Evolutionary conservation across 2,888 invertebrate species (phyloP).

Genomic region (Hydroisotoma schaefferi): DNA sequence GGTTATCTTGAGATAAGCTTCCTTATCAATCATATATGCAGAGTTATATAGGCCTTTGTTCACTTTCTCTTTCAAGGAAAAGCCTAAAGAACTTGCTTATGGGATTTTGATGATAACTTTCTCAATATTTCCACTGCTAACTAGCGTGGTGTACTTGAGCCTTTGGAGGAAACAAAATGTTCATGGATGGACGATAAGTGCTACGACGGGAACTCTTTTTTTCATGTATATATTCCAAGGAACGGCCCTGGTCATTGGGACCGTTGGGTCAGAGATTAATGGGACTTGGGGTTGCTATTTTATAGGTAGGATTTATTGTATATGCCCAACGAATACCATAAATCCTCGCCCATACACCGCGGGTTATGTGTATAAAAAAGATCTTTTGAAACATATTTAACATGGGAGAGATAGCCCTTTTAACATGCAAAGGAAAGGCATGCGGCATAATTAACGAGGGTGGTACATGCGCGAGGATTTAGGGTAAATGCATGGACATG

Average conservation of each 20-base stretch:
- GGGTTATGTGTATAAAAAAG: too few species aligned
- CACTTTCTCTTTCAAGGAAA: background rate
- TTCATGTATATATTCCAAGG: constrained; percentile 39
- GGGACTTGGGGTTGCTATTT: constrained; percentile 5
- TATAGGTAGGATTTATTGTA: constrained; percentile 15
- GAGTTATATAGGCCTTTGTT: background rate
- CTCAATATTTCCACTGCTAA: constrained; percentile 34
- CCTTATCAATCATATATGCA: too few species aligned
- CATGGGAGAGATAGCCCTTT: too few species aligned
- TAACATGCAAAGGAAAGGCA: too few species aligned
- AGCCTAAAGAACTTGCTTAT: background rate
- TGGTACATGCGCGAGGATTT: too few species aligned
- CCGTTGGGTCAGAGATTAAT: background rate
- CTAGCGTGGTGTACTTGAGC: constrained; percentile 28
- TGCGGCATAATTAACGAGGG: too few species aligned
- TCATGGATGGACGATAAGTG: constrained; percentile 38
- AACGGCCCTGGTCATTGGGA: constrained; percentile 23
- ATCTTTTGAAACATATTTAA: too few species aligned
- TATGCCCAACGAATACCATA: too few species aligned
- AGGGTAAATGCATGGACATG: too few species aligned
- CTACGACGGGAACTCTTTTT: constrained; percentile 29
- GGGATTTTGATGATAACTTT: constrained; percentile 22
- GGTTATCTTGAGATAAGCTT: too few species aligned
- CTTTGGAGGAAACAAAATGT: constrained; percentile 38
- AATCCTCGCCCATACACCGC: too few species aligned